These are phyloP conservation scores for Nemotelus nigrinus DNA, from an alignment of 2,888 invertebrate species.

Conservation along the genomic window DNA sequence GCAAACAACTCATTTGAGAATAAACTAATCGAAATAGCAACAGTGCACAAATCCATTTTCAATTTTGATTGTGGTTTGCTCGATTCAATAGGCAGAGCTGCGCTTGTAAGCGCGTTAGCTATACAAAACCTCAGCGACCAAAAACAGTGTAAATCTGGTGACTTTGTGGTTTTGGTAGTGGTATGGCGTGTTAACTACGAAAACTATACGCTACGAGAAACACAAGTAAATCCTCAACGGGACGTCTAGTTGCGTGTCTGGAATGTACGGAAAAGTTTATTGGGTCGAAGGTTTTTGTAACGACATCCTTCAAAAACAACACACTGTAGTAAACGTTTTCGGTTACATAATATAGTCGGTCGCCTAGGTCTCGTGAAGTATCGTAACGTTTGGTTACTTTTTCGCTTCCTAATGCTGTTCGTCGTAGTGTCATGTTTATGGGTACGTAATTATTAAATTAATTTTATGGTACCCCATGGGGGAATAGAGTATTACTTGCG, in stretches of 20 bases:
- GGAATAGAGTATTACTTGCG: no score
- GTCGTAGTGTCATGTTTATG: no score
- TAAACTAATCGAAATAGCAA: no score
- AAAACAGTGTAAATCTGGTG: not conserved
- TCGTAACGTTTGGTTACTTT: no score
- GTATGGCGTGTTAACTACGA: conserved; percentile 11
- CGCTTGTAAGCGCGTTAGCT: not conserved
- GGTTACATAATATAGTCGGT: no score
- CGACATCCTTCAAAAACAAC: no score
- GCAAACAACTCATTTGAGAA: no score
- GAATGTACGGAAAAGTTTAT: conserved; percentile 28
- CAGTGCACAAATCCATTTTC: not conserved
- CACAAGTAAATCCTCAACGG: conserved; percentile 17
- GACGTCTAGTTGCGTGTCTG: conserved; percentile 4
- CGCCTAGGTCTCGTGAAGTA: no score
- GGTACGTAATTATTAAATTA: no score
- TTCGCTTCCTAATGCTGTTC: no score
- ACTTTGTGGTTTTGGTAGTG: not conserved
- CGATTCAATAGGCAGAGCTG: conserved; percentile 1
- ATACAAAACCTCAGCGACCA: not conserved
- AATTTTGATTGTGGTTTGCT: conserved; percentile 29
- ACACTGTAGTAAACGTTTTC: no score
- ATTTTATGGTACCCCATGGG: no score
- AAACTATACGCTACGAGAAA: not conserved
- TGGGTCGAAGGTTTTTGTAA: not conserved